Conservation (phyloP, 2,797 vertebrate genomes). For the Pelochelys cantorii region DNA sequence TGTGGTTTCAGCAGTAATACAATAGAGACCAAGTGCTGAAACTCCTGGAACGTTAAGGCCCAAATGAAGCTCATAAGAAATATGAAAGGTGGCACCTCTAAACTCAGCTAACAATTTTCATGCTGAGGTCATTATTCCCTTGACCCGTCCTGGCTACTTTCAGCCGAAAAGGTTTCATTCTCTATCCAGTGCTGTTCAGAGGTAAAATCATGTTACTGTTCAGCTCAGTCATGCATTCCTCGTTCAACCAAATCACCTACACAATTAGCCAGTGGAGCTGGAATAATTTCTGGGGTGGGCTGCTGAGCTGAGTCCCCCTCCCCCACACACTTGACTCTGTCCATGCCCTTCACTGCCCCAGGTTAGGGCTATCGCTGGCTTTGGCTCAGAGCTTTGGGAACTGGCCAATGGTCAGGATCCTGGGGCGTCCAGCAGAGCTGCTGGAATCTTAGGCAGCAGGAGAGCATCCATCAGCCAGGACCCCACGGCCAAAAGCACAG, state of each 20-base stretch:
- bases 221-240: not conserved
- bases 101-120: not conserved
- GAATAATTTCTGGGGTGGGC: too few species aligned
- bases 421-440: too few species aligned
- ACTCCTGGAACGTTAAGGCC: conserved; percentile 33
- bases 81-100: conserved; percentile 20
- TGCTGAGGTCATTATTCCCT: conserved; percentile 35
- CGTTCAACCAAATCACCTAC: not conserved
- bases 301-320: too few species aligned
- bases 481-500: too few species aligned
- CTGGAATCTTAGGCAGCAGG: too few species aligned
- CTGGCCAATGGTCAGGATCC: too few species aligned
- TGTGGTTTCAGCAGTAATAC: conserved; percentile 62
- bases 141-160: conserved; percentile 48
- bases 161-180: conserved; percentile 39
- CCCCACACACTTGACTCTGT: too few species aligned
- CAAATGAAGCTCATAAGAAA: conserved; percentile 32
- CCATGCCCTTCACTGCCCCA: too few species aligned
- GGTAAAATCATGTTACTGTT: not conserved
- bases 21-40: conserved; percentile 55
- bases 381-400: too few species aligned
- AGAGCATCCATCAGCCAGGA: too few species aligned
- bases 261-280: not conserved
- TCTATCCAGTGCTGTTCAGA: not conserved
- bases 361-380: too few species aligned